Evolutionary conservation across 2,113 vertebrate genomes (phyloP).

Genomic region (Corynorhinus townsendii): DNA sequence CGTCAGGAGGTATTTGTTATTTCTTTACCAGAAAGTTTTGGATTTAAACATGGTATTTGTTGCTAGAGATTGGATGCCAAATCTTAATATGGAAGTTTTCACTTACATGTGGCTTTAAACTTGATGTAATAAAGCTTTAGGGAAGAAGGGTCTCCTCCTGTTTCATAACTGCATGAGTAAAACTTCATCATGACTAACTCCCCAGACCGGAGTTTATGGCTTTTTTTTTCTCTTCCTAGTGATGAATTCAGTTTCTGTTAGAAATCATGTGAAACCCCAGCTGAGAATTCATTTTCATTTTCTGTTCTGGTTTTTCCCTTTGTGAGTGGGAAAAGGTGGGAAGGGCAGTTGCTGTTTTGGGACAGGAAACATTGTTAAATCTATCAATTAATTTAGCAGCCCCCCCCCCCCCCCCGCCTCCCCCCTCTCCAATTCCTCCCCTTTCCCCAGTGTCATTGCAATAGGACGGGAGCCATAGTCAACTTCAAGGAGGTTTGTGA

Average conservation of each 20-base stretch:
- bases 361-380: not conserved
- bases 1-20: not conserved
- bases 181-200: not conserved
- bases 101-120: slow-evolving; percentile 3
- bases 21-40: slow-evolving; percentile 6
- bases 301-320: not conserved
- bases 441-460: not conserved
- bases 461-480: not conserved
- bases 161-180: not conserved
- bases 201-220: not conserved
- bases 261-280: not conserved
- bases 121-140: slow-evolving; percentile 16
- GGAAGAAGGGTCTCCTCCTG: not conserved
- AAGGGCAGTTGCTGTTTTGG: not conserved
- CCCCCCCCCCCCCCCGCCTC: too few relatives aligned
- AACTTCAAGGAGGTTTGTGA: not conserved
- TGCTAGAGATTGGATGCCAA: slow-evolving; percentile 29
- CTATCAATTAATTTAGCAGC: not conserved
- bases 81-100: slow-evolving; percentile 10
- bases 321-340: not conserved
- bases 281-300: slow-evolving; percentile 15
- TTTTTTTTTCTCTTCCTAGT: not conserved
- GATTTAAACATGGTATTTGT: slow-evolving; percentile 2
- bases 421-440: too few relatives aligned
- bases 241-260: not conserved